Evolutionary conservation across 2,797 vertebrate species (phyloP), one percentile per base, ranked within the genome.

Genomic region (Rhincodon typus): DNA sequence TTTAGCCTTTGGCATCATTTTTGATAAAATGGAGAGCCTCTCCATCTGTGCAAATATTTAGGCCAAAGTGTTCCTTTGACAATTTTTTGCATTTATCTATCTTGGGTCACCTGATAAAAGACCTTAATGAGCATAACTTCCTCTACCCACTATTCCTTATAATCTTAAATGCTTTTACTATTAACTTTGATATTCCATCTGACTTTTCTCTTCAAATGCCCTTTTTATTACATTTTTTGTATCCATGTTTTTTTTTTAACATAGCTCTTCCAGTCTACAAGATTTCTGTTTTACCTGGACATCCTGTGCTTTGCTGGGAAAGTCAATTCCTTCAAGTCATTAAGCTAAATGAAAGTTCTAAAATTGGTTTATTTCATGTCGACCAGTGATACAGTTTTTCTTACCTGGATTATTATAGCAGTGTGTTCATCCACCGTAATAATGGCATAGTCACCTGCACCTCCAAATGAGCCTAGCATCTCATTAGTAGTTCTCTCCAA

Each of bases 351-450:
- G 25, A 57, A 34, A 30, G 67, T 93, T 93, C 90, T 69, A 93
- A 69, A 93, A 67, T 69, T 69, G n/a, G 7, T 69, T 25, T 67
- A 27, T 21, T 91, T 69, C n/a, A 21, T 67, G 12, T 69, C 1
- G 23, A 69, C n/a, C 38, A 27, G 12, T 30, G 12, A 42, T 69
- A 93, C 0, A 23, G 10, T 4, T 93, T 46, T 69, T n/a, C 84
- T 34, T 97, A 99, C 99, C 99, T 99, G 99, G 96, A 99, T 97
- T 96, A 99, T 70, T 69, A 99, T 77, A 15, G 97, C 98, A 0
- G 98, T 99, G 90, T 97, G 96, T 96, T 98, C 98, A 96, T 99
- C 98, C 96, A 99, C 96, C n/a, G 99, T 99, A 96, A 99, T 96
- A 96, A 99, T 97, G 69, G 97, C 96, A 4, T 98, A 99, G 96